Evolutionary conservation across 2,888 invertebrate genomes (phyloP).

Genomic region (Papilio protenor): DNA sequence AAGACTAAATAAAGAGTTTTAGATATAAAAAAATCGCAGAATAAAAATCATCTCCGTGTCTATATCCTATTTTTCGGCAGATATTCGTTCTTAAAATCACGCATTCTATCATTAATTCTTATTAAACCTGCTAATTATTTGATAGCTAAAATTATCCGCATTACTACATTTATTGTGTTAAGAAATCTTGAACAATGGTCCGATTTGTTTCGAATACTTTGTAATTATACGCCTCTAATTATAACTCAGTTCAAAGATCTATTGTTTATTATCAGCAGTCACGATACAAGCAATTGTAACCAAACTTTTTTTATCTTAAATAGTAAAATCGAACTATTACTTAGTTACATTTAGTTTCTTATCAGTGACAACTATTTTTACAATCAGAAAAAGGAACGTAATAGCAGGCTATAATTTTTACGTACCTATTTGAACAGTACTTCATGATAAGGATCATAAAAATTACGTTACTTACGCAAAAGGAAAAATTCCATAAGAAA

Average conservation of each 20-base stretch:
- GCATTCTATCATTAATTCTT: background rate
- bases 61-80: background rate
- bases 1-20: background rate
- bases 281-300: background rate
- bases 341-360: background rate
- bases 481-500: background rate
- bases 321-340: background rate
- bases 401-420: conserved; percentile 4
- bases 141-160: background rate
- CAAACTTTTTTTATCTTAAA: background rate
- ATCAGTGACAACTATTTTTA: conserved; percentile 12
- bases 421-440: background rate
- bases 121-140: background rate
- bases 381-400: conserved; percentile 16
- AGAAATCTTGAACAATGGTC: conserved; percentile 48
- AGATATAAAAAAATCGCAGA: background rate
- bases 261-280: background rate
- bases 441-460: conserved; percentile 38
- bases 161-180: background rate
- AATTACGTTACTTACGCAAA: background rate
- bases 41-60: background rate
- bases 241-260: background rate
- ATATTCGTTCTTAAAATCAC: background rate
- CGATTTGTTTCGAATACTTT: conserved; percentile 11
- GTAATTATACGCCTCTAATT: conserved; percentile 9